Evolutionary conservation across 2,797 vertebrate genomes (phyloP), one percentile per base, ranked within the genome.

Genomic region (Stomatorhinus walkeri): DNA sequence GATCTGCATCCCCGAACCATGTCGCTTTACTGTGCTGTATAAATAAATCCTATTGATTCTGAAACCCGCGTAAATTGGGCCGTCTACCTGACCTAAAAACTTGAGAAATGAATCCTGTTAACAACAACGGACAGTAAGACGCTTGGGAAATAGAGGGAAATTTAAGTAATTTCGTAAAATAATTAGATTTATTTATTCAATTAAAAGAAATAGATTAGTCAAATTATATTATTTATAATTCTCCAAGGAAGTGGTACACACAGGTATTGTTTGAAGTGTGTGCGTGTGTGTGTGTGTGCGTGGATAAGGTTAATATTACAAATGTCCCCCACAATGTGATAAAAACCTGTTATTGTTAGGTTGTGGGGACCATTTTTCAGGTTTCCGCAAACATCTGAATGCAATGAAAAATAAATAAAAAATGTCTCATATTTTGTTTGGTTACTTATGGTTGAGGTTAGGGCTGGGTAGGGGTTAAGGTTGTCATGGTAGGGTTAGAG

Each of bases 51-150:
- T 28, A 40, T 46, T 90, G 81, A 40, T 88, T 83, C 59, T 28
- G 79, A 79, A 87, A 84, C 68, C 19, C 72, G 87, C 49, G 76
- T 89, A 87, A 89, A 88, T 76, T 89, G 2, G 89, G 79, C 90
- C 89, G 89, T 68, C 51, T 72, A 88, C 48, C 32, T 84, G 86
- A 87, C 89, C 59, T 83, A 61, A 59, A 51, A 87, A 54, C 76
- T 56, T 88, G 12, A 88, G 16, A 76, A 88, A 88, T 88, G 2
- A 43, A 59, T 87, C 19, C 19, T 16, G 54, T 12, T 68, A 12
- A 46, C 84, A 85, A 56, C 52, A 89, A 59, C 46, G 46, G 48
- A 88, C 22, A 61, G 40, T 7, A n/a, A 85, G 46, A 87, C 56
- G 64, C 32, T 19, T 54, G 24, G 28, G 49, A 84, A 79, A 79